Percentiles rank a stretch among this genome's conserved stretches.
Conservation (phyloP, 2,113 vertebrate species). For the Dryoscopus gambensis region DNA sequence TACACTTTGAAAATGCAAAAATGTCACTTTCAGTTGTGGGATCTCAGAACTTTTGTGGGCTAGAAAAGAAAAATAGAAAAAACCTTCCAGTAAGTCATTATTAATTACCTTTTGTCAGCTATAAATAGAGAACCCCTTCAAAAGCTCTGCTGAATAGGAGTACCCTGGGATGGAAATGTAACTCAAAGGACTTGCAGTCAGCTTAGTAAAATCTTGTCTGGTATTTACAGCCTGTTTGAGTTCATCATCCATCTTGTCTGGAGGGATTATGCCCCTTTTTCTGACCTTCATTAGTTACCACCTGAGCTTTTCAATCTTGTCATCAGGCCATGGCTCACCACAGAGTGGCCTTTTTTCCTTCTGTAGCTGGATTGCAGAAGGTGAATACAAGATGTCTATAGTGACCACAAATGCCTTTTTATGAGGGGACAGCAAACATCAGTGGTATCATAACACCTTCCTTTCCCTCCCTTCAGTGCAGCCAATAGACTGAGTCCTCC, state of each 20-base stretch:
- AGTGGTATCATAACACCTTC: background rate
- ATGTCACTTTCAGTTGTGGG: background rate
- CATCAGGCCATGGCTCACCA: background rate
- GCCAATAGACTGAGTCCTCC: background rate
- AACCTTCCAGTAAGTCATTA: background rate
- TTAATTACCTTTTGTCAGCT: background rate
- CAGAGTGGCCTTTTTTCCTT: background rate
- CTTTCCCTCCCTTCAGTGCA: background rate
- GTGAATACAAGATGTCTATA: background rate
- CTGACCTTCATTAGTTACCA: background rate
- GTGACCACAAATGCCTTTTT: background rate
- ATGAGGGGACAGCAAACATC: background rate
- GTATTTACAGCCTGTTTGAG: background rate
- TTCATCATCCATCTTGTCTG: background rate
- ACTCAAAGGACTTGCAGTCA: background rate
- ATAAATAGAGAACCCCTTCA: background rate
- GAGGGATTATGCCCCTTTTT: background rate
- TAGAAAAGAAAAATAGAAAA: background rate
- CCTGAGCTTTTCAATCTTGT: background rate
- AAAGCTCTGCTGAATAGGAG: background rate
- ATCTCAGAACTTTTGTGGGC: background rate
- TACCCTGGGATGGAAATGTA: background rate
- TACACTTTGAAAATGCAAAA: background rate
- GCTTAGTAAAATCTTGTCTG: background rate
- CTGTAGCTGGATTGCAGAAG: background rate